Evolutionary conservation across 2,113 vertebrate species (phyloP).

Genomic region (Hemiscyllium ocellatum): DNA sequence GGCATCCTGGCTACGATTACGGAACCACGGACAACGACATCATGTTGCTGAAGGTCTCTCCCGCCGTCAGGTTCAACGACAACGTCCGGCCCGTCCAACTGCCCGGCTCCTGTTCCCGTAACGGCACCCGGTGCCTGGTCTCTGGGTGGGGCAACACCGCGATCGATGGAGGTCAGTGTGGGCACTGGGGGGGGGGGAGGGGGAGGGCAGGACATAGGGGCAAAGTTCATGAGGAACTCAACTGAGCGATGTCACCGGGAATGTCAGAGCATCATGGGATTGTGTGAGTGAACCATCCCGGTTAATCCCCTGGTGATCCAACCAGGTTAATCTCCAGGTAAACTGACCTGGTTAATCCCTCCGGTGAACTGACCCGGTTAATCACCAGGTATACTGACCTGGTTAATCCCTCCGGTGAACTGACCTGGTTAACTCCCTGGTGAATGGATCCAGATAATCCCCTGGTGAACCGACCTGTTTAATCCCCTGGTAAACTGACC

Average conservation of each 20-base stretch:
- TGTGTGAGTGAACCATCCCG: neutral
- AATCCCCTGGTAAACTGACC: no score
- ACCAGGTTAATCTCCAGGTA: neutral
- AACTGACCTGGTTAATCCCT: neutral
- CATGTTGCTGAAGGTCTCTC: slow-evolving; percentile 45
- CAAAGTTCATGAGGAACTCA: neutral
- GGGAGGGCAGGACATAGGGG: neutral
- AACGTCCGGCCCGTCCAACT: slow-evolving; percentile 42
- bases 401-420: no score
- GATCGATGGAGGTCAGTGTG: slow-evolving; percentile 41
- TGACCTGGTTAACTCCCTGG: no score
- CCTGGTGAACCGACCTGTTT: no score
- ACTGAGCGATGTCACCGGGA: no score
- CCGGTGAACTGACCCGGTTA: no score
- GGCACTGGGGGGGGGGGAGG: no score
- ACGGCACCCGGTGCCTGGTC: slow-evolving; percentile 37
- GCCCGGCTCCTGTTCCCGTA: slow-evolving; percentile 38
- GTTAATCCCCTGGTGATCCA: neutral
- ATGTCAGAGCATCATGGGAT: no score
- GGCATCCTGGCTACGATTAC: neutral
- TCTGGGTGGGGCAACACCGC: slow-evolving; percentile 47
- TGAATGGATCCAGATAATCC: no score
- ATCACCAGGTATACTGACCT: no score
- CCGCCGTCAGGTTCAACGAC: slow-evolving; percentile 40
- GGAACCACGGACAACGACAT: slow-evolving; percentile 40